Percentiles rank a stretch among this genome's conserved stretches.
phyloP scores from a whole-genome alignment of 2,113 vertebrate genomes.

The Chaenogobius annularis region DNA sequence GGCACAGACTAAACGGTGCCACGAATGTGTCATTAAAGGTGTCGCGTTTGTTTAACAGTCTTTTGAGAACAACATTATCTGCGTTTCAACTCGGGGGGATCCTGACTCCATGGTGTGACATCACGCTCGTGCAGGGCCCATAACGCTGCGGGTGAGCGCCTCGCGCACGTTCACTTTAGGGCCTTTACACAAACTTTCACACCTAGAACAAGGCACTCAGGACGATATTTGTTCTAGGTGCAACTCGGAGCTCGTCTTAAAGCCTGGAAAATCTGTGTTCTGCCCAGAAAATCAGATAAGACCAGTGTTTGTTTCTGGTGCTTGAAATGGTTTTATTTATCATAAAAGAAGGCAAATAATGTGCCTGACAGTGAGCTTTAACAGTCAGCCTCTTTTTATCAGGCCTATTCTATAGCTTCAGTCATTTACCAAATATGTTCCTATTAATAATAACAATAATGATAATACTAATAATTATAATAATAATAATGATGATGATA shows the following conservation, averaged over 20 bases:
- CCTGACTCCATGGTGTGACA: slow-evolving; percentile 62
- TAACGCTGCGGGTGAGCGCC: slow-evolving; percentile 19
- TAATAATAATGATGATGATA: no score
- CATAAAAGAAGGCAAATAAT: no score
- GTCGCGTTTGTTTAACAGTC: slow-evolving; percentile 73
- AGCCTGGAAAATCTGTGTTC: no score
- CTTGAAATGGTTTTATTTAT: no score
- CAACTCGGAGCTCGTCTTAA: background rate
- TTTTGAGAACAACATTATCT: slow-evolving; percentile 65
- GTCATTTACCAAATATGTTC: no score
- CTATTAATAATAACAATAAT: no score
- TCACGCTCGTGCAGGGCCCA: slow-evolving; percentile 28
- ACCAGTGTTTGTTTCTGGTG: background rate
- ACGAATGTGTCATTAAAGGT: slow-evolving; percentile 51
- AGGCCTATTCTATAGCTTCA: no score
- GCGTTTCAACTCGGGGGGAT: slow-evolving; percentile 65
- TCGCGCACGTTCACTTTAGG: background rate
- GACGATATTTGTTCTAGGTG: background rate
- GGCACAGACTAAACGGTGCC: slow-evolving; percentile 44
- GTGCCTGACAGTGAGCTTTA: no score
- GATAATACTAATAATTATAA: no score
- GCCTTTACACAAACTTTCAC: background rate
- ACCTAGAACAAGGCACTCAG: background rate
- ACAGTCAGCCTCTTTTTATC: no score
- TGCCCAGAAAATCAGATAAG: no score